Base-by-base conservation (phyloP, 2,113 vertebrate species). In the Neodon shergylaensis region DNA sequence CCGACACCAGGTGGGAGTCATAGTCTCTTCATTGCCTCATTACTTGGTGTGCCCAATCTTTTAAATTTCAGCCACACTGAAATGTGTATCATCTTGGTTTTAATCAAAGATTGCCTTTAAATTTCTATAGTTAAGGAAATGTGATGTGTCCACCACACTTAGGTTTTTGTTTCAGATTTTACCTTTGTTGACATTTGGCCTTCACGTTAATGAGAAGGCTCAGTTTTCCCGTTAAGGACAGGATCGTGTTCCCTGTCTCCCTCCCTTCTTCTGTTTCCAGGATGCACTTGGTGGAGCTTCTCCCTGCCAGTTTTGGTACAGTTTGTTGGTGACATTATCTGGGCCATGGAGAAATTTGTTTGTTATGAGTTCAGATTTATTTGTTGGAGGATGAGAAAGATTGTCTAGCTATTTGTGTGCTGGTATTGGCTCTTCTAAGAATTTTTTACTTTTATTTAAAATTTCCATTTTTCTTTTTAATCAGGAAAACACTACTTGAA, bases 301-400 rank as follows among this genome's bases (percentile, higher is more conserved):
- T 83, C 83, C 66, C 42, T 91, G 84, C 81, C 22, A 63, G 54
- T 84, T 91, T 89, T 44, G 72, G 28, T 79, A 91, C n/a, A 81
- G 31, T 91, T 88, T 88, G 36, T 36, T 94, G 44, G 19, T 61
- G 12, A 83, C 49, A 39, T 77, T 76, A 33, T 28, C 33, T 86
- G 63, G 26, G 19, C 19, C 47, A 88, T 52, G 22, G 39, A 17
- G 77, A 92, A 26, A 49, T 13, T 79, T 83, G 92, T 74, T 83
- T 77, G 81, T 95, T 96, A 39, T 58, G 33, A 13, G 3, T 78
- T 96, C 42, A 78, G n/a, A 66, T 78, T 73, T 87, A 61, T 36
- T 77, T 26, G 16, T 77, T 86, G 4, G 44, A 82, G 24, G 24
- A 49, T 16, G 90, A 42, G 47, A 44, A 5, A 49, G 22, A 81